Base-by-base conservation (phyloP, 2,797 vertebrate genomes). In the Crenuchus spilurus region DNA sequence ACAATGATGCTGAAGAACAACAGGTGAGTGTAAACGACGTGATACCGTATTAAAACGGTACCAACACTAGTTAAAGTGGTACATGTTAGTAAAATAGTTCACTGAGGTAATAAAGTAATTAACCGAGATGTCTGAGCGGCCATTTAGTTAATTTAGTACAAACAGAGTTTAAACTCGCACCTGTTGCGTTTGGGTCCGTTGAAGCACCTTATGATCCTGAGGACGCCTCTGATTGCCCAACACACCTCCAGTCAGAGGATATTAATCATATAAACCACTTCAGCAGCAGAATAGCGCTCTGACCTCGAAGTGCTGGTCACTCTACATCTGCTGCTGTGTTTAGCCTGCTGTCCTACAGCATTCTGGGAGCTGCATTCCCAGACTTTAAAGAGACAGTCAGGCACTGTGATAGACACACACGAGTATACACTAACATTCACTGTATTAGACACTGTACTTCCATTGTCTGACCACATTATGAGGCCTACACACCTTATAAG, bases 341-440 rank as follows among this genome's bases (percentile, higher is more conserved):
- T 14, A 31, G 52, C 28, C 30, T 33, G 44, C 44, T 18, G 20
- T 24, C 20, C 48, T 49, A 8, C 46, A 48, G 69, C 55, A 72
- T 51, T 72, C 11, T 72, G 70, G 58, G 70, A 63, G 24, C 22
- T 4, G 24, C 46, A 63, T 72, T 63, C 70, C 58, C 16, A 31
- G 35, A 26, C 57, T 62, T 63, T 72, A 63, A 41, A 31, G 24
- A 24, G 48, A 20, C 46, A 52, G 30, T 52, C 46, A 26, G 69
- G 2, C 42, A 44, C 42, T 44, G 5, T 44, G 42, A 44, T 7
- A 1, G n/a, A n/a, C n/a, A n/a, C n/a, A n/a, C n/a, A n/a, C n/a
- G n/a, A n/a, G n/a, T n/a, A n/a, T n/a, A n/a, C n/a, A n/a, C n/a
- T n/a, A n/a, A n/a, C n/a, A n/a, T n/a, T n/a, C n/a, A n/a, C n/a